Evolutionary conservation across 2,797 vertebrate species (phyloP).

Genomic region (Malacoctenus gilli): DNA sequence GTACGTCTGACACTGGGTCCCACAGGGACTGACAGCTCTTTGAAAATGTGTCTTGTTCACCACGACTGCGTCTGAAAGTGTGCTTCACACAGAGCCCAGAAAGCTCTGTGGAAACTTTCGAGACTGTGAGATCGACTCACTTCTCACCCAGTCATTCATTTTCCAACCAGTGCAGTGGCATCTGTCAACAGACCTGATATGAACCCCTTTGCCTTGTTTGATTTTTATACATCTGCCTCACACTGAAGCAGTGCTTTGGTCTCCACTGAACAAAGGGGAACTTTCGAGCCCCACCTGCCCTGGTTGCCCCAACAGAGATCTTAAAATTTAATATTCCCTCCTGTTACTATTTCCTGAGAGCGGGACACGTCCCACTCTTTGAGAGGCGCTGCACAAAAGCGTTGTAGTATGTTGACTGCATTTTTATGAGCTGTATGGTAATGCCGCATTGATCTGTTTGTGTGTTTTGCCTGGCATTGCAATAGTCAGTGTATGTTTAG

Average conservation of each 20-base stretch:
- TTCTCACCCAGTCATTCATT: slow-evolving; percentile 44
- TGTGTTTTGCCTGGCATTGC: neutral
- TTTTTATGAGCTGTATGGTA: slow-evolving; percentile 5
- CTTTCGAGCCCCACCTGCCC: too few species aligned
- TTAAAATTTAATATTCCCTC: too few species aligned
- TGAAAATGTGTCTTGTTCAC: slow-evolving; percentile 14
- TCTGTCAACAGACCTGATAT: slow-evolving; percentile 34
- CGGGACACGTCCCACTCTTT: too few species aligned
- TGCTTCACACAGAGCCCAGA: slow-evolving; percentile 22
- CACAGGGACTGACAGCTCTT: slow-evolving; percentile 11
- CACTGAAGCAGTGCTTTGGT: slow-evolving; percentile 12
- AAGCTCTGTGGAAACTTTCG: slow-evolving; percentile 47
- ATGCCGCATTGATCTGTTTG: slow-evolving; percentile 3
- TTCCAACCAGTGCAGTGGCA: slow-evolving; percentile 24
- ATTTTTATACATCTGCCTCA: slow-evolving; percentile 3
- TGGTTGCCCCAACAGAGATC: too few species aligned
- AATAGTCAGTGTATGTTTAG: neutral
- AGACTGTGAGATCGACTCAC: slow-evolving; percentile 27
- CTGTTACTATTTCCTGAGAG: too few species aligned
- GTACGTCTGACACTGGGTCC: slow-evolving; percentile 7
- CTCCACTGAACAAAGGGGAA: too few species aligned
- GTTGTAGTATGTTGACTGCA: slow-evolving; percentile 7
- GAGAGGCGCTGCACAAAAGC: too few species aligned
- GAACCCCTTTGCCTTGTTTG: slow-evolving; percentile 9
- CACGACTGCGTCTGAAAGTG: slow-evolving; percentile 28